Conservation (phyloP, 2,888 invertebrate species). For the Frankliniella fusca region DNA sequence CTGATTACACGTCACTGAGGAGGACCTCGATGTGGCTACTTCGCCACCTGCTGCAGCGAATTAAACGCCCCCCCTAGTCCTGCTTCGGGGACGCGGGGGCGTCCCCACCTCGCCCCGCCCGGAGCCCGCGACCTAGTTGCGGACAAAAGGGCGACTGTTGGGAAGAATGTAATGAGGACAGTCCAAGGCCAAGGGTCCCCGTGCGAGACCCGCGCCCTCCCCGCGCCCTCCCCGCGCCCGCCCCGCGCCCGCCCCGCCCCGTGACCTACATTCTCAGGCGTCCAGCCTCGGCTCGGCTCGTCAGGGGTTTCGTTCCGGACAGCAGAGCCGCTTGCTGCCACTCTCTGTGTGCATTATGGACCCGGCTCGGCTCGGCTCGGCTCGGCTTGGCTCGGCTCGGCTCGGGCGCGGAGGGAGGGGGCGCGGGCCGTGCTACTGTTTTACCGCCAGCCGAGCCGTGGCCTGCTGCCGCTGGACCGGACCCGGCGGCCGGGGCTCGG, state of each 20-base stretch:
- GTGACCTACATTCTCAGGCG: constrained; percentile 11
- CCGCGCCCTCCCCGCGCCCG: neutral
- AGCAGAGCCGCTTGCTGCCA: neutral
- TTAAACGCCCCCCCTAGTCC: too few species aligned
- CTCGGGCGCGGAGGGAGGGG: neutral
- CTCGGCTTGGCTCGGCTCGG: neutral
- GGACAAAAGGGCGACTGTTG: neutral
- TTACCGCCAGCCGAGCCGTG: neutral
- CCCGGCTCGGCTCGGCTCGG: neutral
- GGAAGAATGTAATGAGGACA: constrained; percentile 12
- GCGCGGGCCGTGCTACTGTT: neutral
- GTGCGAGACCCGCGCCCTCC: neutral
- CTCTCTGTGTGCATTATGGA: neutral
- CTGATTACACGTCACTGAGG: too few species aligned
- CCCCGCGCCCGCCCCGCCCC: neutral
- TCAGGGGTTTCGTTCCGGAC: neutral
- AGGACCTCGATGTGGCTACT: too few species aligned
- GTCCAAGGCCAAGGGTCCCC: constrained; percentile 4
- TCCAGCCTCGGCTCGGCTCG: neutral
- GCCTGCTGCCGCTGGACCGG: neutral
- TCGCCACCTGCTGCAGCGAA: too few species aligned
- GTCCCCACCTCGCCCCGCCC: too few species aligned
- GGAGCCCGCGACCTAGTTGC: neutral
- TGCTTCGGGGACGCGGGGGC: too few species aligned
- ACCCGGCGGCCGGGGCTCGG: too few species aligned